phyloP scores from a whole-genome alignment of 2,888 invertebrate species.

The Falcaria lacertinaria region DNA sequence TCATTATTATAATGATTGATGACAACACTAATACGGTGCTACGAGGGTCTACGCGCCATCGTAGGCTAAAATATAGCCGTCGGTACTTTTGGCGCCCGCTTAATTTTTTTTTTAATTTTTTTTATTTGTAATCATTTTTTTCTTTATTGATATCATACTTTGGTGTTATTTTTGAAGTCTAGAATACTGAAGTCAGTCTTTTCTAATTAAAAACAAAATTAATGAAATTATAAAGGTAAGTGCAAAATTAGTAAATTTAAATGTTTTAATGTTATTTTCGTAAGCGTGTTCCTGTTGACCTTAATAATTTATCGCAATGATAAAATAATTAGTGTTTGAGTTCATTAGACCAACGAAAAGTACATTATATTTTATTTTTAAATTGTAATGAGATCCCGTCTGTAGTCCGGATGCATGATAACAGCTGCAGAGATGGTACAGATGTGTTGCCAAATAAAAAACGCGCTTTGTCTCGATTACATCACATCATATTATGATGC shows the following conservation, averaged over 20 bases:
- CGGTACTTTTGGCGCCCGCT: slow-evolving; percentile 48
- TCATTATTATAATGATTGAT: not conserved
- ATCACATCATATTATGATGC: not conserved
- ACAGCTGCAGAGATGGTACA: slow-evolving; percentile 12
- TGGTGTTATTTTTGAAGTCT: too few relatives aligned
- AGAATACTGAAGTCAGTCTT: too few relatives aligned
- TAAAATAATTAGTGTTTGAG: not conserved
- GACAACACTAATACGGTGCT: slow-evolving; percentile 16
- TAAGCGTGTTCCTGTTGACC: too few relatives aligned
- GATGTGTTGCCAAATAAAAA: slow-evolving; percentile 13
- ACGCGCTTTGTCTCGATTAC: not conserved
- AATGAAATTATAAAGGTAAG: too few relatives aligned
- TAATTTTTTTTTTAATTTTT: slow-evolving; percentile 9
- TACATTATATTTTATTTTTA: slow-evolving; percentile 19
- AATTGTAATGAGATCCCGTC: slow-evolving; percentile 37
- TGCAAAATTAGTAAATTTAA: too few relatives aligned
- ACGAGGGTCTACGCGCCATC: slow-evolving; percentile 40
- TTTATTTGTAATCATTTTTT: not conserved
- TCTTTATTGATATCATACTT: too few relatives aligned
- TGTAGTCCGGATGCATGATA: slow-evolving; percentile 40
- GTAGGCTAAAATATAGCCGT: slow-evolving; percentile 75
- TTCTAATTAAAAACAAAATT: too few relatives aligned
- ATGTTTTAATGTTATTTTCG: too few relatives aligned
- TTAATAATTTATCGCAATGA: not conserved
- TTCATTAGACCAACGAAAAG: not conserved